Evolutionary conservation across 2,888 invertebrate genomes (phyloP), one percentile per base, ranked within the genome.

Genomic region (Anodontia alba): DNA sequence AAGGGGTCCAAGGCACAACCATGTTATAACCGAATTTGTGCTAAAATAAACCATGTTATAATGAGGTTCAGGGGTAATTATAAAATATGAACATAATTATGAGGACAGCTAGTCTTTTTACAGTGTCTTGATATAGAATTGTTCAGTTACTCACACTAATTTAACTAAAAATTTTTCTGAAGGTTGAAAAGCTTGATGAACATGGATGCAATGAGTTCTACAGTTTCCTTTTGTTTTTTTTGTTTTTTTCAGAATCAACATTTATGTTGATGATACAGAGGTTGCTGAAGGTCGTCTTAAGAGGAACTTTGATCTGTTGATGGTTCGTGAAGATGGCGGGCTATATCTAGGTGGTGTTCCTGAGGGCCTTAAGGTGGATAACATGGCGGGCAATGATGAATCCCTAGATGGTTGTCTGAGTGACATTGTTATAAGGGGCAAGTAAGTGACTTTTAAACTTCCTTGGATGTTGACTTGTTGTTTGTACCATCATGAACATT

Each of bases 341-440:
- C 94, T 98, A 12, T 97, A 96, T 93, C 95, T 98, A 74, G 98
- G 98, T 1, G 98, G 98, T 0, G 95, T 96, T 20, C 96, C 96
- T 0, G 93, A 95, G 10, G 91, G 89, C 0, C 86, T 94, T 33
- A 87, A 85, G 0, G 94, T 95, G 74, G 95, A 96, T 73, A 69
- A 73, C 20, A 96, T 96, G 43, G 96, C 95, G 0, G 95, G 95
- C 29, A 94, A 93, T 3, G 88, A 87, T 10, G 94, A 95, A 20
- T 96, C 96, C 7, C 95, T 98, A 69, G 96, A 96, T 62, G 98
- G 98, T 3, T 97, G 97, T 5, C 96, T 98, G 12, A 96, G 97
- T 79, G 98, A 98, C 94, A 96, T 97, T 29, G 96, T 98, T 74
- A 96, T 98, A 82, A 97, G 98, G 91, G 96, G 96, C 51, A 95